Conservation (phyloP, 2,797 vertebrate genomes). For the Micropoecilia bifurca region DNA sequence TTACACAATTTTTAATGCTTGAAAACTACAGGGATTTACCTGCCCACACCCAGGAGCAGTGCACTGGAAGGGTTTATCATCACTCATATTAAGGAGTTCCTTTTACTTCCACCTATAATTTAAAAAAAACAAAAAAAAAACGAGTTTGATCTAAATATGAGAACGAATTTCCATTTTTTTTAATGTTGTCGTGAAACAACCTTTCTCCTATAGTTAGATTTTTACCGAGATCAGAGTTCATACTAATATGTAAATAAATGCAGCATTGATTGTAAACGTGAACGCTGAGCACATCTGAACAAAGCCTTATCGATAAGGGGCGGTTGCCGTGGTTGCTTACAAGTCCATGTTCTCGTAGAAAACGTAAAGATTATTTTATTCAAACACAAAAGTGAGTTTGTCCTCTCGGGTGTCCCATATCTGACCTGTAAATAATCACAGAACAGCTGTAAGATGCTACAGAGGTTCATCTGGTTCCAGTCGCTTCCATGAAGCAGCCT, state of each 20-base stretch:
- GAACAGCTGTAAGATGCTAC: conserved; percentile 1
- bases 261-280: background rate
- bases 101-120: conserved; percentile 83
- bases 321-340: conserved; percentile 72
- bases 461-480: conserved; percentile 43
- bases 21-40: conserved; percentile 77
- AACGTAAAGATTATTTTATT: conserved; percentile 7
- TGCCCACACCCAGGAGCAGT: conserved; percentile 99
- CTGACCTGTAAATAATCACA: background rate
- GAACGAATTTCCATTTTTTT: background rate
- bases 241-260: background rate
- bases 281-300: conserved; percentile 35
- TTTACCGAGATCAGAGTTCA: background rate
- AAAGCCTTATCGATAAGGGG: conserved; percentile 65
- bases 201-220: background rate
- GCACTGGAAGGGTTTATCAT: conserved; percentile 99
- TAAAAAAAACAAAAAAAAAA: conserved; percentile 41
- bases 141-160: background rate
- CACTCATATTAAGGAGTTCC: conserved; percentile 99
- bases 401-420: background rate
- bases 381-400: background rate
- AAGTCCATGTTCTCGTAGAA: conserved; percentile 39
- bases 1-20: background rate
- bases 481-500: conserved; percentile 58
- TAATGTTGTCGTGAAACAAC: background rate